These are phyloP conservation scores for Campoletis sonorensis DNA, from an alignment of 1,140 invertebrate species.

Conservation along the genomic window DNA sequence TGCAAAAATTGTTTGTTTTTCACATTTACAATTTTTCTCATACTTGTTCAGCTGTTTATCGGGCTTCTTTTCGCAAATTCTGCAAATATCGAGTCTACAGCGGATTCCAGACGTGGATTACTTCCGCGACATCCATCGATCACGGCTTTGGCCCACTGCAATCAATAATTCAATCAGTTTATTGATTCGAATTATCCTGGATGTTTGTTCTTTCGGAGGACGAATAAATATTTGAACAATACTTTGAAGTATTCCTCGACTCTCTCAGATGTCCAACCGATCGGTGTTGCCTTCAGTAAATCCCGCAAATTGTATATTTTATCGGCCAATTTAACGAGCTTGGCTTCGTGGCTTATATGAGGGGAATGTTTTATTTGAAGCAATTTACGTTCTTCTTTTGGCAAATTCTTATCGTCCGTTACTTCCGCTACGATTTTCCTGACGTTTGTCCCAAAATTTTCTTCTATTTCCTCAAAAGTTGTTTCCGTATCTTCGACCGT, in stretches of 20 bases:
- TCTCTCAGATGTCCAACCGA: conserved; percentile 81
- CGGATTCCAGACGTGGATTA: conserved; percentile 80
- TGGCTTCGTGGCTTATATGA: conserved; percentile 80
- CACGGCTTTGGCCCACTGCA: conserved; percentile 86
- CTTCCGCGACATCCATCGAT: conserved; percentile 82
- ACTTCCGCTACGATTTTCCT: conserved; percentile 82
- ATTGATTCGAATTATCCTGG: background rate
- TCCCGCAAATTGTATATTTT: conserved; percentile 92
- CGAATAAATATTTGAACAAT: background rate
- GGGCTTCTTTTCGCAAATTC: conserved; percentile 48
- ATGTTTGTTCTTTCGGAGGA: too few relatives aligned
- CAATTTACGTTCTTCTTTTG: conserved; percentile 82
- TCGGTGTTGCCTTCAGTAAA: conserved; percentile 80
- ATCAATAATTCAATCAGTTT: conserved; percentile 60
- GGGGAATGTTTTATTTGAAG: conserved; percentile 84
- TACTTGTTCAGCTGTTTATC: conserved; percentile 42
- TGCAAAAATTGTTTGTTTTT: too few relatives aligned
- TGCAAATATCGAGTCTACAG: conserved; percentile 80
- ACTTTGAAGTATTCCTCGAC: conserved; percentile 75
- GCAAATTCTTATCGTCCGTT: conserved; percentile 87
- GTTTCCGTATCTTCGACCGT: conserved; percentile 94
- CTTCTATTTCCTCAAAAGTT: conserved; percentile 85
- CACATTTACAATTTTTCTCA: too few relatives aligned
- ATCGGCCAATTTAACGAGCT: conserved; percentile 90
- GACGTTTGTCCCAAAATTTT: conserved; percentile 82